Evolutionary conservation across 2,113 vertebrate species (phyloP).

Genomic region (Pedetes capensis): DNA sequence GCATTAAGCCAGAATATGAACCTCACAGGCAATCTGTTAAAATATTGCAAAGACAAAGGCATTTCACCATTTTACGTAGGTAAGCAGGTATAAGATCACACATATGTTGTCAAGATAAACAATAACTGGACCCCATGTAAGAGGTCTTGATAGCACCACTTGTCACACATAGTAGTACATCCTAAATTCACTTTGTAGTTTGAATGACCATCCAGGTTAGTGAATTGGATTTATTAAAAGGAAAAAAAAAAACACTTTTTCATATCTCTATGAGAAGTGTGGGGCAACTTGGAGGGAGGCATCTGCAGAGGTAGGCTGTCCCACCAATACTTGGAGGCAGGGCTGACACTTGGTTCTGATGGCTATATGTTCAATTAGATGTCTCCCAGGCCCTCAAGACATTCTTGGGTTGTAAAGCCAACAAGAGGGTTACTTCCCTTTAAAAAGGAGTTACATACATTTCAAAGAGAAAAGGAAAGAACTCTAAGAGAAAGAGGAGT

Average conservation of each 20-base stretch:
- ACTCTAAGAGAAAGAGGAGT: background rate
- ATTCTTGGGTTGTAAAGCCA: background rate
- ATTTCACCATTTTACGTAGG: background rate
- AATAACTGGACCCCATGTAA: background rate
- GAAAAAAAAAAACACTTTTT: background rate
- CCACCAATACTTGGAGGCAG: no score
- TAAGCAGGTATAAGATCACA: background rate
- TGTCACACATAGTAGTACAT: background rate
- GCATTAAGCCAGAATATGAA: background rate
- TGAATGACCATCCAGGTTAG: background rate
- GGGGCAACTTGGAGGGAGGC: background rate
- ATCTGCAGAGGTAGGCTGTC: background rate
- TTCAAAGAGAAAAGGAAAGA: slow-evolving; percentile 17
- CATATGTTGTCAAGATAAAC: background rate
- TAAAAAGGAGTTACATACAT: slow-evolving; percentile 29
- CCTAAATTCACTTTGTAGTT: background rate
- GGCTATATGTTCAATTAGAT: background rate
- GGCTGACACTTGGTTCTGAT: background rate
- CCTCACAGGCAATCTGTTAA: background rate
- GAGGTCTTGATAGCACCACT: background rate
- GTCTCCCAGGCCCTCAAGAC: background rate
- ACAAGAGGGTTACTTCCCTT: slow-evolving; percentile 1
- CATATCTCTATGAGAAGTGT: background rate
- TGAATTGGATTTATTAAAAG: background rate
- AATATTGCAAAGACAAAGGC: background rate